A percentile compares a stretch with the other conserved stretches of the same genome.
phyloP scores from a whole-genome alignment of 2,797 vertebrate genomes.

The Lophotriccus pileatus region DNA sequence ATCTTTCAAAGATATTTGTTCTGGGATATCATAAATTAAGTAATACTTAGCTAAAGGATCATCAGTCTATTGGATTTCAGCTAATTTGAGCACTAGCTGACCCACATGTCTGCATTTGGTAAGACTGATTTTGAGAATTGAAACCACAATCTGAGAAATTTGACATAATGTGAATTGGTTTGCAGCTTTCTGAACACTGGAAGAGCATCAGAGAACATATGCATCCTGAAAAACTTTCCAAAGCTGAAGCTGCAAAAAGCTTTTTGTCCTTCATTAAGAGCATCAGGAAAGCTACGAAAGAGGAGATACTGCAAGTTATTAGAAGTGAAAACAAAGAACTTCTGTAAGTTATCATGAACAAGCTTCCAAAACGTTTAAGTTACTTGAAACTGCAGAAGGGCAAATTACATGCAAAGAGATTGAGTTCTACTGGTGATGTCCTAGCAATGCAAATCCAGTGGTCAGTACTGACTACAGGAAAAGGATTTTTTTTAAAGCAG shows the following conservation, averaged over 20 bases:
- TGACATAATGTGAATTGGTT: not conserved
- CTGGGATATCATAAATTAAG: not conserved
- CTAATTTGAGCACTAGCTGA: not conserved
- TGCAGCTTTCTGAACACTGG: conserved; percentile 90
- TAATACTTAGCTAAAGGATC: not conserved
- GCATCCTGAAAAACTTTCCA: conserved; percentile 86
- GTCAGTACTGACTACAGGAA: not conserved
- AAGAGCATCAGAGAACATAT: conserved; percentile 78
- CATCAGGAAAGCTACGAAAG: conserved; percentile 86
- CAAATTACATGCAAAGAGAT: not conserved
- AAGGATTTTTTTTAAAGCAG: not conserved
- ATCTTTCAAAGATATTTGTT: not conserved
- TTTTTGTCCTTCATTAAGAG: conserved; percentile 90
- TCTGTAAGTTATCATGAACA: conserved; percentile 79
- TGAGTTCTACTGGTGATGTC: not conserved
- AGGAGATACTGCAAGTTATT: conserved; percentile 88
- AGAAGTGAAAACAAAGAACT: conserved; percentile 84
- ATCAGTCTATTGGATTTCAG: not conserved
- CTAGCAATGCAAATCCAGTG: not conserved
- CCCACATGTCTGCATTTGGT: not conserved
- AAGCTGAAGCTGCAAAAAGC: conserved; percentile 81
- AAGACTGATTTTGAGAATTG: not conserved
- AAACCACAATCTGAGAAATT: not conserved
- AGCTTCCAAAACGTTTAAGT: not conserved
- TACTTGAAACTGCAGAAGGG: not conserved